A percentile compares a stretch with the other conserved stretches of the same genome.
Conservation (phyloP, 2,888 invertebrate genomes). For the Cyaniris semiargus region DNA sequence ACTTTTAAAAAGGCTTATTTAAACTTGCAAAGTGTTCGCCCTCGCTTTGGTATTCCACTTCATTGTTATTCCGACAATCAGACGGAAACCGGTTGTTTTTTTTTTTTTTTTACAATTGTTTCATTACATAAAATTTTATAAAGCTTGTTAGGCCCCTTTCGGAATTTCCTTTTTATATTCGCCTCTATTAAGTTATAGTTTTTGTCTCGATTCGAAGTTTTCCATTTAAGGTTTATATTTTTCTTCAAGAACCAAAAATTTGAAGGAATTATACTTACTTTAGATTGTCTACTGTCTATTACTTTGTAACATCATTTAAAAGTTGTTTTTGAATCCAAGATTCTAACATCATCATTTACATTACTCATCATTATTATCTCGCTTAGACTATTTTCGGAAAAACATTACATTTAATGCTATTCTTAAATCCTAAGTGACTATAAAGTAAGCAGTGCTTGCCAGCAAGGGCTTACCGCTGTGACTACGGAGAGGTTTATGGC, state of each 20-base stretch:
- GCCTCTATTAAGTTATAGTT: not conserved
- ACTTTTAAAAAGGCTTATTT: conserved; percentile 40
- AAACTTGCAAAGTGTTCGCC: conserved; percentile 37
- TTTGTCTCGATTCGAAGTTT: not conserved
- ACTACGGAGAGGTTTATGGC: not conserved
- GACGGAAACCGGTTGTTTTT: conserved; percentile 26
- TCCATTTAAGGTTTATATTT: not conserved
- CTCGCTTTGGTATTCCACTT: conserved; percentile 37
- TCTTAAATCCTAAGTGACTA: not conserved
- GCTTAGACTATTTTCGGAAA: not conserved
- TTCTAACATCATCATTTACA: not conserved
- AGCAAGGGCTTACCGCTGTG: conserved; percentile 1
- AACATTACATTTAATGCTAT: conserved; percentile 2
- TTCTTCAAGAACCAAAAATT: not conserved
- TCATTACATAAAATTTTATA: conserved; percentile 24
- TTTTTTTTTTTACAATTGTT: conserved; percentile 22
- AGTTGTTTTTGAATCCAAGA: not conserved
- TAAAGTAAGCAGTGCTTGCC: not conserved
- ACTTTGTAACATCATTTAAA: not conserved
- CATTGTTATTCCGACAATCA: conserved; percentile 40
- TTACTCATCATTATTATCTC: not conserved
- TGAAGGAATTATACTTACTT: not conserved
- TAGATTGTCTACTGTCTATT: not conserved
- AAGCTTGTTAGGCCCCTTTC: not conserved
- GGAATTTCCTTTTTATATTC: not conserved